Base-by-base conservation (phyloP, 2,888 invertebrate genomes). In the Cheilosia grossa region DNA sequence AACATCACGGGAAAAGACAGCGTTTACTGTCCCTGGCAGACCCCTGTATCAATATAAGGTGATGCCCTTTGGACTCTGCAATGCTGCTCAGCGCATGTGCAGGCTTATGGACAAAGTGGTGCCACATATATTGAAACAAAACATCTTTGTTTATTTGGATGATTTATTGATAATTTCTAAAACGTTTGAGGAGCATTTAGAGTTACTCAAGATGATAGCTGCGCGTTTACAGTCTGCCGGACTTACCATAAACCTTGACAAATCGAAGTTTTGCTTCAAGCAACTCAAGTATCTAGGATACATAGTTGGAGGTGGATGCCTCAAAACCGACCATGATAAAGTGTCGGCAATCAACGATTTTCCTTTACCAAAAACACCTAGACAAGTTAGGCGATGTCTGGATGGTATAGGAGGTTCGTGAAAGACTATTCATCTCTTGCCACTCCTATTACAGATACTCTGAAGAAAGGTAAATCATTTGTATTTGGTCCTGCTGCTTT, bases 341-440 rank as follows among this genome's bases (percentile, higher is more conserved):
- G 33, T 33, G 1, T 33, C 33, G 33, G 33, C 33, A 2, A 33
- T 33, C 0, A 33, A 9, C 9, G 33, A 33, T 33, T 33, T 33
- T 2, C 33, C 33, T 33, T 2, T 2, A 33, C 33, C 33, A 33
- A 33, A 33, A 0, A 33, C 33, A 2, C 33, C 33, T 2, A 33
- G 2, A 17, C 59, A 59, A 6, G 59, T 72, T 1, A 24, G 70
- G 27, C 19, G 70, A 6, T 72, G 21, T 33, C 72, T 1, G 72
- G 72, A 1, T 72, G 59, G 72, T 72, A 72, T 47, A 17, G 59
- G 13, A 58, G 72, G 19, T 49, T 49, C 10, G 21, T 49, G 2
- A 42, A 42, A 1, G 42, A 42, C 7, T 42, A 42, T 6, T 19
- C 67, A 1, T n/a, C 42, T 0, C 30, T 0, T 27, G 53, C 66